phyloP scores from a whole-genome alignment of 2,888 invertebrate species.

The Drosophila mayaguana region DNA sequence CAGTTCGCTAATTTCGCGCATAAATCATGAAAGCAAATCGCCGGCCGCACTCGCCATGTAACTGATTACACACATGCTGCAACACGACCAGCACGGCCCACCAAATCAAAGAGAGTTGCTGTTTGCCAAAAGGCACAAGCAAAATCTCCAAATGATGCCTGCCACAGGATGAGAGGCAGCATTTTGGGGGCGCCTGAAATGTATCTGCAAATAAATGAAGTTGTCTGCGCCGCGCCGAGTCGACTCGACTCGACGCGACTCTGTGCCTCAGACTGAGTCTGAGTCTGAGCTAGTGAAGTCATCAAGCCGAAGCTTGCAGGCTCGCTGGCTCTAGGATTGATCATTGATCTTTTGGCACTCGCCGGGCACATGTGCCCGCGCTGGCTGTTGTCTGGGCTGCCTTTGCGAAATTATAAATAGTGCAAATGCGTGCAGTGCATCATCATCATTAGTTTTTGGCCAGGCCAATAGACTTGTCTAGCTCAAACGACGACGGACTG shows the following conservation, averaged over 20 bases:
- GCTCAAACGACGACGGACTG: conserved; percentile 13
- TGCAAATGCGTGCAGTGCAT: conserved; percentile 80
- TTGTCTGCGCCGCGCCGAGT: conserved; percentile 65
- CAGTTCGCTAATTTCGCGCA: conserved; percentile 76
- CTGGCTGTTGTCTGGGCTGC: conserved; percentile 20
- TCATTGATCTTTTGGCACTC: conserved; percentile 84
- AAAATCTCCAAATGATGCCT: conserved; percentile 32
- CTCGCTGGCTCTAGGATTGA: conserved; percentile 61
- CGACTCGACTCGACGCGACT: neutral
- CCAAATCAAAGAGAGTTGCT: conserved; percentile 70
- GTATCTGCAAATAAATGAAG: conserved; percentile 83
- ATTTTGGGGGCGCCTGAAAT: conserved; percentile 73
- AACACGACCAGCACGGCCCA: conserved; percentile 61
- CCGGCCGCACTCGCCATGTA: conserved; percentile 44
- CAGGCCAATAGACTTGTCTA: conserved; percentile 74
- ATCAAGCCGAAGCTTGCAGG: conserved; percentile 51
- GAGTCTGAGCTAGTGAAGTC: conserved; percentile 67
- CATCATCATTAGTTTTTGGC: conserved; percentile 82
- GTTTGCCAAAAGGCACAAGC: conserved; percentile 66
- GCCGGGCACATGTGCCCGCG: conserved; percentile 47
- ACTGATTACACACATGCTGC: conserved; percentile 78
- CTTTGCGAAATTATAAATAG: conserved; percentile 79
- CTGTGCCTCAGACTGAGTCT: neutral
- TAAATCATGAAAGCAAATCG: conserved; percentile 73
- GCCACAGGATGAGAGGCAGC: conserved; percentile 60